A percentile compares a stretch with the other conserved stretches of the same genome.
These are phyloP conservation scores for Nymphicus hollandicus DNA, from an alignment of 2,113 vertebrate genomes.

Conservation along the genomic window DNA sequence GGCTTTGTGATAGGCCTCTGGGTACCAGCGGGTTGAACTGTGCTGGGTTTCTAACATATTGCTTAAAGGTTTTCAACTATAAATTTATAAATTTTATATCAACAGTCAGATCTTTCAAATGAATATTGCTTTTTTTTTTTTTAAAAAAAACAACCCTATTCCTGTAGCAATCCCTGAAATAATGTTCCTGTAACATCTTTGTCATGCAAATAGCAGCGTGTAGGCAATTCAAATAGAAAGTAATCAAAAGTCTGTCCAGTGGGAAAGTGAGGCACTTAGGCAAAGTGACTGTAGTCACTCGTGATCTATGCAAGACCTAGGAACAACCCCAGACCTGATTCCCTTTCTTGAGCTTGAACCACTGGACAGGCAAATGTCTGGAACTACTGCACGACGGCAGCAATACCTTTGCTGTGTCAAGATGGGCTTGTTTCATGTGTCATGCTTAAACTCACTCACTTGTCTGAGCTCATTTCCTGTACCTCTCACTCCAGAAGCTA, in stretches of 20 bases:
- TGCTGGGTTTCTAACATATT: conserved; percentile 13
- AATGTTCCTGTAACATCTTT: conserved; percentile 43
- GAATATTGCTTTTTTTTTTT: conserved; percentile 60
- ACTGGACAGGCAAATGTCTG: conserved; percentile 38
- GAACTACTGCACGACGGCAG: not conserved
- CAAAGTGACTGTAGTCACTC: conserved; percentile 43
- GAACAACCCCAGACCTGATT: conserved; percentile 13
- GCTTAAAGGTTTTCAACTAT: conserved; percentile 32
- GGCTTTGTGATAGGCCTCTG: conserved; percentile 41
- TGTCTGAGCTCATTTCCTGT: conserved; percentile 36
- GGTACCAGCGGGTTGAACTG: not conserved
- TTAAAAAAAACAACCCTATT: conserved; percentile 8
- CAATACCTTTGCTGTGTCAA: not conserved
- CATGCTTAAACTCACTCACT: not conserved
- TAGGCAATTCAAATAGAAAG: conserved; percentile 46
- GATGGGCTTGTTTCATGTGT: conserved; percentile 1
- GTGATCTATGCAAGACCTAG: conserved; percentile 14
- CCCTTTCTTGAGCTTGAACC: conserved; percentile 38
- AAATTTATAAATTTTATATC: conserved; percentile 49
- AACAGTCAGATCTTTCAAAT: conserved; percentile 59
- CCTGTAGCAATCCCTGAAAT: conserved; percentile 67
- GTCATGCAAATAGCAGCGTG: conserved; percentile 64
- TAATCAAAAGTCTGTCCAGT: conserved; percentile 33
- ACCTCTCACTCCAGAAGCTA: not conserved
- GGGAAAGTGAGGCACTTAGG: conserved; percentile 67